Percentiles rank a stretch among this genome's conserved stretches.
Conservation (phyloP, 1,140 invertebrate species). For the Coenobita brevimanus region DNA sequence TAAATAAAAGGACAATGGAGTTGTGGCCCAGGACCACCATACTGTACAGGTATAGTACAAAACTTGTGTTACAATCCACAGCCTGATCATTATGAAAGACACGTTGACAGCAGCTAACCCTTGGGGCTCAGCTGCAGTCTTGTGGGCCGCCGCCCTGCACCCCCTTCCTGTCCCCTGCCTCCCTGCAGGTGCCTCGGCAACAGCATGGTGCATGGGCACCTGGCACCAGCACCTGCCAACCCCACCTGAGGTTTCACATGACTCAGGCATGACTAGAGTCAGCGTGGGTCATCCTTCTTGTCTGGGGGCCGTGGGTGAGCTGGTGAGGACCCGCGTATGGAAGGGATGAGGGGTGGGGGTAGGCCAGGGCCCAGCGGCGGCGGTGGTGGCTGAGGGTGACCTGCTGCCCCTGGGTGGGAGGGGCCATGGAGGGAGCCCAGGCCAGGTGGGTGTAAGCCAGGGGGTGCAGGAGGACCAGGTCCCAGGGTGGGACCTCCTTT, state of each 20-base stretch:
- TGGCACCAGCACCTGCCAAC: slow-evolving; percentile 27
- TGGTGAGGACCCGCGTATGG: slow-evolving; percentile 57
- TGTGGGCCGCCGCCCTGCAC: slow-evolving; percentile 58
- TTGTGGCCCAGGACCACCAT: slow-evolving; percentile 57
- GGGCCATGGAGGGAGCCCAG: slow-evolving; percentile 49
- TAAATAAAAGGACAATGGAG: slow-evolving; percentile 64
- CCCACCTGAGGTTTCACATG: slow-evolving; percentile 44
- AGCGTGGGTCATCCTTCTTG: slow-evolving; percentile 64
- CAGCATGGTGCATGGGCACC: neutral
- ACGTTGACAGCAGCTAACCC: slow-evolving; percentile 59
- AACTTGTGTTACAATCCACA: slow-evolving; percentile 67
- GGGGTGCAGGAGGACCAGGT: slow-evolving; percentile 44
- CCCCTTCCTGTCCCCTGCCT: slow-evolving; percentile 17
- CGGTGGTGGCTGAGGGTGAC: slow-evolving; percentile 47
- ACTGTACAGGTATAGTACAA: slow-evolving; percentile 65
- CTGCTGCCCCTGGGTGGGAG: slow-evolving; percentile 37
- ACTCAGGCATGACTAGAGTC: slow-evolving; percentile 62
- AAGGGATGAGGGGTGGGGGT: slow-evolving; percentile 60
- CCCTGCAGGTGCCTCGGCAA: slow-evolving; percentile 33
- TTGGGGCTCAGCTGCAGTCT: slow-evolving; percentile 57
- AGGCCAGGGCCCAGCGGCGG: slow-evolving; percentile 53
- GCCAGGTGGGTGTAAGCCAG: slow-evolving; percentile 31
- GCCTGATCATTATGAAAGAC: slow-evolving; percentile 67
- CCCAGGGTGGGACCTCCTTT: slow-evolving; percentile 47
- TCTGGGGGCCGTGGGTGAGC: slow-evolving; percentile 61